Base-by-base conservation (phyloP, 2,113 vertebrate species). In the Empidonax alnorum region DNA sequence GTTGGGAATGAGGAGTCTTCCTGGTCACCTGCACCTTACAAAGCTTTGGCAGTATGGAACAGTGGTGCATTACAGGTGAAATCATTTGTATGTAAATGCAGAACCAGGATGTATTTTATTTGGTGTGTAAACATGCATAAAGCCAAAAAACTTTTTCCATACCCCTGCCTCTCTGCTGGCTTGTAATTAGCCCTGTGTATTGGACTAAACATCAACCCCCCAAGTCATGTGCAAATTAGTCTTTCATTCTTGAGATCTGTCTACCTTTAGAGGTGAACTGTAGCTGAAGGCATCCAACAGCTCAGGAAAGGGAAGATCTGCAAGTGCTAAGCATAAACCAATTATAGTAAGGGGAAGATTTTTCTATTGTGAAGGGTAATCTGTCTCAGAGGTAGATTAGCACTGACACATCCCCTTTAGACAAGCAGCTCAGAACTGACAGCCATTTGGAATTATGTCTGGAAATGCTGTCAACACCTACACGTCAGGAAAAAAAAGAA, bases 391-490 rank as follows among this genome's bases (percentile, higher is more conserved):
- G 94, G 75, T 92, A 66, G 77, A 87, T 97, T 84, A 97, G 58
- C 4, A 6, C 78, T 96, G 93, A 93, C 83, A 90, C 42, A 88
- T 78, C 79, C 58, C 91, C 73, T 94, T 94, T 56, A 84, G 84
- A 96, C 72, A 19, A 91, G 94, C 58, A 76, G 65, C 92, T 94
- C 24, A 28, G 87, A 76, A 90, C 79, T 97, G 96, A 98, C 95
- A 98, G 96, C 88, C 91, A 77, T 91, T 97, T 97, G 94, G 93
- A 97, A 97, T 97, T 95, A 27, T 91, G 85, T 93, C 92, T 97
- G 82, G 92, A 97, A 95, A 89, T 75, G 84, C 96, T 97, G 96
- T 97, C 97, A 97, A 90, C 94, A 94, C 95, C 35, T 76, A 85
- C 93, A 85, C 7, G 4, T 96, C 94, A 94, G 77, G 76, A 74